Evolutionary conservation across 2,113 vertebrate genomes (phyloP), one percentile per base, ranked within the genome.

Genomic region (Anoplopoma fimbria): DNA sequence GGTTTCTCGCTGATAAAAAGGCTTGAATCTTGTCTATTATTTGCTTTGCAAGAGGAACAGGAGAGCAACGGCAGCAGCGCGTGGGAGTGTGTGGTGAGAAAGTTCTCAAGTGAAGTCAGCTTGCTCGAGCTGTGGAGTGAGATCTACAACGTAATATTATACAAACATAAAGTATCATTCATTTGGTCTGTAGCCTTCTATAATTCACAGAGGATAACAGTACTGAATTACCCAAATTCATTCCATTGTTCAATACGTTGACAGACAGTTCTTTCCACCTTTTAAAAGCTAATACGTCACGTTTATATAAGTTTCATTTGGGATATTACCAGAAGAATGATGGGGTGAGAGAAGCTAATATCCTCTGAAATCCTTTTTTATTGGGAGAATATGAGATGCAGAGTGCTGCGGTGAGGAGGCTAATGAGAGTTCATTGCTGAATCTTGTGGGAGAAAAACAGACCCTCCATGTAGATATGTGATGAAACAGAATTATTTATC

Each of bases 401-500:
- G 86, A 81, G 69, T 49, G 77, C 67, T 61, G 87, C 69, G n/a
- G 79, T 69, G 88, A 88, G 73, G 77, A 84, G 85, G 87, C 83
- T 92, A 93, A 92, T 91, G 78, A 79, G 87, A 86, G 91, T 91
- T 87, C 90, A 91, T 53, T 68, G 82, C 85, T 67, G 62, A 75
- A 75, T 61, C 74, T 57, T 76, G 7, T 47, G 3, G 3, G 21
- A 8, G 33, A 81, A 73, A 77, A 86, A 40, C 34, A 75, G 36
- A 69, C 71, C 74, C 45, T 84, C 73, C 75, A 58, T 91, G 86
- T 74, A 77, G 85, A 76, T 75, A 72, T 45, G 31, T 79, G 88
- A 93, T 88, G 87, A 92, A 93, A 92, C 70, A 63, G 86, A 91
- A 90, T 88, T 82, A 91, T 92, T 86, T 77, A 92, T 90, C 78